Percentiles rank a stretch among this genome's conserved stretches.
Evolutionary conservation across 2,113 vertebrate genomes (phyloP).

Genomic region (Rafetus swinhoei): DNA sequence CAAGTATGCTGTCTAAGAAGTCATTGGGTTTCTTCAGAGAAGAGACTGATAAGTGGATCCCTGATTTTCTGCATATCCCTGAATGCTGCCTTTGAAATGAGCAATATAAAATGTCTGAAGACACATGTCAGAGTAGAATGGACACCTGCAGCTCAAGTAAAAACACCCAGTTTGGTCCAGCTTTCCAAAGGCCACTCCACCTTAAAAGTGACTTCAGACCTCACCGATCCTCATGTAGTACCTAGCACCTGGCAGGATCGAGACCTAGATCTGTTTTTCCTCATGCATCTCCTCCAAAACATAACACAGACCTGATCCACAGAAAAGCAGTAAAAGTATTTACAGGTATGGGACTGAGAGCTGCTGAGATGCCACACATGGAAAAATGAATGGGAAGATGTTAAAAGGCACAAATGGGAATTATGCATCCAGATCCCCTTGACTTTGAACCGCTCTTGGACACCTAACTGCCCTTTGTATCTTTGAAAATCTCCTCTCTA

Average conservation of each 20-base stretch:
- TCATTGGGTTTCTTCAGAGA: neutral
- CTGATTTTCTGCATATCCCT: neutral
- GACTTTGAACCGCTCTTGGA: constrained; percentile 24
- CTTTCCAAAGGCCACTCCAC: neutral
- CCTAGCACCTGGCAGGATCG: neutral
- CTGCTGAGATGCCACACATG: neutral
- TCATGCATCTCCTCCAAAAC: neutral
- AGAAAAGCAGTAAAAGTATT: neutral
- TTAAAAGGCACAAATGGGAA: neutral
- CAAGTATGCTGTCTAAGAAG: neutral
- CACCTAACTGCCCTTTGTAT: constrained; percentile 9
- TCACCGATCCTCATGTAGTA: accelerated
- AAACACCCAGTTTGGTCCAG: neutral
- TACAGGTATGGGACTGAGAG: neutral
- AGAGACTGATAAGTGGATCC: neutral
- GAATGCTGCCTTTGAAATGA: neutral
- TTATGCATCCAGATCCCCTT: neutral
- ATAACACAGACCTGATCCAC: neutral
- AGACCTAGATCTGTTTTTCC: neutral
- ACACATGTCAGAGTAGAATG: neutral
- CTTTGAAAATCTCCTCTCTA: constrained; percentile 55
- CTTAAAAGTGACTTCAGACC: neutral
- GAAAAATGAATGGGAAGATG: neutral
- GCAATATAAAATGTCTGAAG: neutral
- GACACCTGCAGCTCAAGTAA: constrained; percentile 18